Conservation (phyloP, 2,113 vertebrate genomes). For the Theropithecus gelada region DNA sequence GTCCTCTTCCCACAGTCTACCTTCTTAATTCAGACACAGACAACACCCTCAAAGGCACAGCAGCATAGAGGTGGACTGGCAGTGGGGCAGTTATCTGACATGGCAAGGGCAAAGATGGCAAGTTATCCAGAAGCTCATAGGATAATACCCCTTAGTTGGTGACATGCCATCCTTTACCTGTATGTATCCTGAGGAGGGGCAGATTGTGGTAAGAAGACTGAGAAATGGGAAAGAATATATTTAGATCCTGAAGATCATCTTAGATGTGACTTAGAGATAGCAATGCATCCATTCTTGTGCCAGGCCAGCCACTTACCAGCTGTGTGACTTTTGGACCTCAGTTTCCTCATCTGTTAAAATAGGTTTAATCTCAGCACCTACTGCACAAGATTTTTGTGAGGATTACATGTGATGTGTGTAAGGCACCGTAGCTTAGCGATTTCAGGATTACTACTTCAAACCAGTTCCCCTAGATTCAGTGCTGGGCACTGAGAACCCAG, state of each 20-base stretch:
- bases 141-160: background rate
- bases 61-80: background rate
- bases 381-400: rapidly evolving
- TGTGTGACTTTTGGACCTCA: rapidly evolving
- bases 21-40: no score
- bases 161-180: background rate
- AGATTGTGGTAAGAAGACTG: background rate
- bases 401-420: rapidly evolving
- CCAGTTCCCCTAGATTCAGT: rapidly evolving
- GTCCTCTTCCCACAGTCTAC: rapidly evolving
- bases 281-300: background rate
- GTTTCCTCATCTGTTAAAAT: no score
- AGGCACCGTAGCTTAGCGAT: rapidly evolving
- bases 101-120: rapidly evolving
- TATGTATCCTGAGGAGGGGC: background rate
- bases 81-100: rapidly evolving
- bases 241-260: rapidly evolving
- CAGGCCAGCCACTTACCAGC: background rate
- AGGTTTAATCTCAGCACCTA: no score
- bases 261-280: background rate
- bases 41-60: background rate
- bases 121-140: background rate
- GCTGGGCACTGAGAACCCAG: background rate
- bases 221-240: background rate
- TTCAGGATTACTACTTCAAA: background rate